Percentiles rank a stretch among this genome's conserved stretches.
phyloP scores from a whole-genome alignment of 2,797 vertebrate species.

The Microhierax caerulescens region DNA sequence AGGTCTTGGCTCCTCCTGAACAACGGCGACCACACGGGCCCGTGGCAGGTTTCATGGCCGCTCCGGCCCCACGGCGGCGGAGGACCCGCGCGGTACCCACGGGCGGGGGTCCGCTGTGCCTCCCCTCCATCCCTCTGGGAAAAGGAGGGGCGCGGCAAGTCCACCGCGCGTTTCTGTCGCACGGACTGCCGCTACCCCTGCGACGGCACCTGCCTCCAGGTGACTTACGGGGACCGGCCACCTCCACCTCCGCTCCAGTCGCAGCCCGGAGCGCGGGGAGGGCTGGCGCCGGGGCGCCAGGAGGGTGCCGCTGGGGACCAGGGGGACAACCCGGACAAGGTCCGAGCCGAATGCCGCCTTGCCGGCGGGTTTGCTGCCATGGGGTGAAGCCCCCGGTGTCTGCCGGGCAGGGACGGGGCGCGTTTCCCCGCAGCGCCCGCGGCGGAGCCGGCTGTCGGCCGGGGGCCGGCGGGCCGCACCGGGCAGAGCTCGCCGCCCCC shows the following conservation, averaged over 20 bases:
- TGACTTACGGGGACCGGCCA: not conserved
- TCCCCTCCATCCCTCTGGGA: not conserved
- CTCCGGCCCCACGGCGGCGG: too few species aligned
- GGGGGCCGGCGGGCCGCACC: not conserved
- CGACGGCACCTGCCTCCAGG: not conserved
- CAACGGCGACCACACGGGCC: not conserved
- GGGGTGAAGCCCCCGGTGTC: not conserved
- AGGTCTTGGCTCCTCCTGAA: not conserved
- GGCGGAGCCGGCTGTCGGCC: not conserved
- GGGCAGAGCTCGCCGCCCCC: not conserved
- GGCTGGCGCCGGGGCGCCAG: not conserved
- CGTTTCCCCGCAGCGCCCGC: too few species aligned
- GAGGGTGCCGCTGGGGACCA: not conserved
- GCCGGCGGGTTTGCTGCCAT: not conserved
- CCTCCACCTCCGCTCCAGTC: not conserved
- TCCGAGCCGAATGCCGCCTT: not conserved
- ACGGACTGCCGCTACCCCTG: not conserved
- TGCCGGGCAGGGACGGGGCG: not conserved
- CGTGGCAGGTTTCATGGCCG: too few species aligned
- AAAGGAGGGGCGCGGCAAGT: not conserved
- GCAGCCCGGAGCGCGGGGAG: not conserved
- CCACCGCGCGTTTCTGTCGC: fast-evolving
- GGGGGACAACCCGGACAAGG: not conserved
- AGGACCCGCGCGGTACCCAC: not conserved
- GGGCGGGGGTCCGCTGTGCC: not conserved